Conservation (phyloP, 2,113 vertebrate species). For the Oreochromis spilurus region DNA sequence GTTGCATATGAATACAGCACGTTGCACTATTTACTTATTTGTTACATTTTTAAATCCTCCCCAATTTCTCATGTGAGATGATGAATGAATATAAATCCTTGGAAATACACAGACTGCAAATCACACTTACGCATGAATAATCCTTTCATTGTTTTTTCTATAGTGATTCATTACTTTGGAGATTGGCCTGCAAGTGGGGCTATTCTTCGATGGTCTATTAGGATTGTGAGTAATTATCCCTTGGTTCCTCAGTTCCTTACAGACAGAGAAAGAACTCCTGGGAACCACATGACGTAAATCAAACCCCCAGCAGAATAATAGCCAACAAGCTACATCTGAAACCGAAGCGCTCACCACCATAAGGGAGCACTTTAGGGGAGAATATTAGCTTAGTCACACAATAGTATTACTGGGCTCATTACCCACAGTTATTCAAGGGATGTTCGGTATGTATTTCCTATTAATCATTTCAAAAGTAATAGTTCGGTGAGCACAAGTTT, state of each 20-base stretch:
- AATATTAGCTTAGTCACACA: slow-evolving; percentile 50
- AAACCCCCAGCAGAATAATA: slow-evolving; percentile 23
- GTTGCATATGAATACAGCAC: background rate
- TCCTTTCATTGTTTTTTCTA: slow-evolving; percentile 17
- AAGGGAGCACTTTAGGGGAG: slow-evolving; percentile 18
- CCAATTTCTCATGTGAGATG: background rate
- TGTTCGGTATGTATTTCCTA: slow-evolving; percentile 23
- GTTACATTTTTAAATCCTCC: slow-evolving; percentile 7
- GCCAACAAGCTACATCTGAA: slow-evolving; percentile 14
- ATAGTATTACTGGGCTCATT: slow-evolving; percentile 56
- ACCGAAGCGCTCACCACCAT: slow-evolving; percentile 3
- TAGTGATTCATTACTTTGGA: slow-evolving; percentile 38
- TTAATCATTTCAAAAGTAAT: slow-evolving; percentile 56
- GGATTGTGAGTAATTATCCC: slow-evolving; percentile 27
- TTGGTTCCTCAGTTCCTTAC: background rate
- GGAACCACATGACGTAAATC: slow-evolving; percentile 4
- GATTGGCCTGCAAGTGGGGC: background rate
- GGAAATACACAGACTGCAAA: background rate
- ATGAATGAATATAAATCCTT: slow-evolving; percentile 37
- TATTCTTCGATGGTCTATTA: slow-evolving; percentile 20
- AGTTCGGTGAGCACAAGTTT: slow-evolving; percentile 27
- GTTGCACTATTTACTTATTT: background rate
- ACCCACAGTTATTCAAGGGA: slow-evolving; percentile 36
- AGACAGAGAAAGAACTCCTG: background rate
- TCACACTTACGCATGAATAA: slow-evolving; percentile 36